Evolutionary conservation across 2,888 invertebrate species (phyloP), one percentile per base, ranked within the genome.

Genomic region (Melitaea athalia): DNA sequence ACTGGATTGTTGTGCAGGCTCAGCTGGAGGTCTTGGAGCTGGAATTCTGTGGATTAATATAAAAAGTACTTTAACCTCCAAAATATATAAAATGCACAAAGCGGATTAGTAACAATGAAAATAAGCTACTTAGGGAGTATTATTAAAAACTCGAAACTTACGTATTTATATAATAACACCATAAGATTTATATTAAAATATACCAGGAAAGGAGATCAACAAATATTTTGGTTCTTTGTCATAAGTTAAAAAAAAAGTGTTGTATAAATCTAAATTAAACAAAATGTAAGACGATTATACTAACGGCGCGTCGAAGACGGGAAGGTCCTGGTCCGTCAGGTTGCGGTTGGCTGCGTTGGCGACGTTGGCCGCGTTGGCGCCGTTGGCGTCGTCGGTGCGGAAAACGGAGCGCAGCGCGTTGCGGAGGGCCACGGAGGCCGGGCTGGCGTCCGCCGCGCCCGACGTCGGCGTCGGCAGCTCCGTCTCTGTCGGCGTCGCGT

Each of bases 381-480:
- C 76, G 0, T 78, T 76, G 38, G 84, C 82, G 59, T 79, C 82
- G 63, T 91, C 91, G 0, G 82, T 81, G 17, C 88, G 81, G 82
- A 91, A 90, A 66, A 88, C 91, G 73, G 84, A 88, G 17, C 91
- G 87, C n/a, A 92, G 77, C 0, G 91, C 92, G 76, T 88, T 92
- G 49, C 91, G 81, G 4, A 92, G 76, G 17, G 91, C 89, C 0
- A 91, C 81, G 0, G 91, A 88, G 0, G 86, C 85, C 0, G 88
- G 84, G 67, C 84, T 85, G 67, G 79, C 81, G 45, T 87, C 90
- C 1, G 90, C 89, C 0, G 88, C 86, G 0, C 86, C 83, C 0
- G 91, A 88, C 17, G 92, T 92, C 0, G 92, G 92, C 1, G 93
- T 92, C 0, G 90, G 86, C 3, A 89, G 80, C 52, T 92, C 93